A percentile compares a stretch with the other conserved stretches of the same genome.
Evolutionary conservation across 2,797 vertebrate genomes (phyloP).

Genomic region (Syngnathus rostellatus): DNA sequence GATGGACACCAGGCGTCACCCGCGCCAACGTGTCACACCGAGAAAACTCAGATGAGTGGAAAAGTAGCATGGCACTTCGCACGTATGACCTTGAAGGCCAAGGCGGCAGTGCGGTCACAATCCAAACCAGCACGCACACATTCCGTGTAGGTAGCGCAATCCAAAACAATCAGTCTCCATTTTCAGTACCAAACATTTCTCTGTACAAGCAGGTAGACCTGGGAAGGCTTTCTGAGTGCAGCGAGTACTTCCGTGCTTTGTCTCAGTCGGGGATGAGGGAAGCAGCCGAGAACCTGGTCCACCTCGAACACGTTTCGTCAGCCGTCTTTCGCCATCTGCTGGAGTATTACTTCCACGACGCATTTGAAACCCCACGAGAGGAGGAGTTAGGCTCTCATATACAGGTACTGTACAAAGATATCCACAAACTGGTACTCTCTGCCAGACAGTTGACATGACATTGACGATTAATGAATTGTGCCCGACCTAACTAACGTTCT

Average conservation of each 20-base stretch:
- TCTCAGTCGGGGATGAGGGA: constrained; percentile 72
- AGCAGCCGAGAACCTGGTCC: constrained; percentile 53
- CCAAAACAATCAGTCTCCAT: background rate
- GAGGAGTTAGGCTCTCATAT: constrained; percentile 60
- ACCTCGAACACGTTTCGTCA: constrained; percentile 63
- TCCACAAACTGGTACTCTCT: no score
- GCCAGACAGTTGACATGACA: no score
- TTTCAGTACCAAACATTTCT: constrained; percentile 4
- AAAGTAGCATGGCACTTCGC: constrained; percentile 40
- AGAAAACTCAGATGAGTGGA: constrained; percentile 47
- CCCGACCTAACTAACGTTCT: background rate
- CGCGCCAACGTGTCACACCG: constrained; percentile 7
- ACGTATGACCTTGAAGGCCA: constrained; percentile 47
- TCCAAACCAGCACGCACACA: constrained; percentile 64
- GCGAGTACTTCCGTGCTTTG: constrained; percentile 70
- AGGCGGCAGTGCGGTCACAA: constrained; percentile 45
- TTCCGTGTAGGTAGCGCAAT: constrained; percentile 62
- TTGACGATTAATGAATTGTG: no score
- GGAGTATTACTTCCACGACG: constrained; percentile 63
- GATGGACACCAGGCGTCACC: constrained; percentile 11
- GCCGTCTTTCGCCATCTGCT: constrained; percentile 62
- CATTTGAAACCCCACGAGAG: constrained; percentile 47
- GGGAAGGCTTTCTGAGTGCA: constrained; percentile 55
- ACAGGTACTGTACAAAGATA: constrained; percentile 34
- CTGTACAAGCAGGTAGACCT: constrained; percentile 54